Evolutionary conservation across 2,797 vertebrate species (phyloP).

Genomic region (Taenioides sp.): DNA sequence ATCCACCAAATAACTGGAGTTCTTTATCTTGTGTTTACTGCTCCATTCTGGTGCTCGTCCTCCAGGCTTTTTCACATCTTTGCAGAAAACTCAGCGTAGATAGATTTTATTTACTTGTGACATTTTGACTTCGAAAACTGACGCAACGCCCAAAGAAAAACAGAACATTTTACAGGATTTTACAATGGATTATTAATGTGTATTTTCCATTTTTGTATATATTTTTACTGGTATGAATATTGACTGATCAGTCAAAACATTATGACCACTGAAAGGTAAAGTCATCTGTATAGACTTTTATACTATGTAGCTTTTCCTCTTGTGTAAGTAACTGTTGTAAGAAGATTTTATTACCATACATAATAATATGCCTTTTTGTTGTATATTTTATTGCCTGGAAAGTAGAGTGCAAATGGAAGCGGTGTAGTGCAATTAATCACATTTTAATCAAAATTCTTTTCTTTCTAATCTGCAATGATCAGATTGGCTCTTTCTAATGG

Average conservation of each 20-base stretch:
- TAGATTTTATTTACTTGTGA: slow-evolving; percentile 7
- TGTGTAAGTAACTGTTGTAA: not conserved
- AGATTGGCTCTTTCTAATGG: not conserved
- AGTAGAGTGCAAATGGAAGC: not conserved
- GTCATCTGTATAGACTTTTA: too few species aligned
- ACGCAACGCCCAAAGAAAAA: not conserved
- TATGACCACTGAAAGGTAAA: not conserved
- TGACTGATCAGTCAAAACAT: not conserved
- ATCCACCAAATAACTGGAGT: not conserved
- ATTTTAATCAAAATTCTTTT: not conserved
- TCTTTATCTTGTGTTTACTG: slow-evolving; percentile 8
- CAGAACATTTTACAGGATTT: not conserved
- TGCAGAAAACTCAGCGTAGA: slow-evolving; percentile 1
- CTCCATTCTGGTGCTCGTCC: not conserved
- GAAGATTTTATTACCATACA: not conserved
- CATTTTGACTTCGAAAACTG: slow-evolving; percentile 15
- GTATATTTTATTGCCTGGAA: not conserved
- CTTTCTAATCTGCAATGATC: not conserved
- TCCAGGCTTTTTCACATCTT: slow-evolving; percentile 10
- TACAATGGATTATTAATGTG: not conserved
- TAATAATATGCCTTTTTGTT: not conserved
- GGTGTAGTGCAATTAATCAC: not conserved
- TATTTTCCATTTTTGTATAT: not conserved
- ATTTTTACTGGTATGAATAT: not conserved
- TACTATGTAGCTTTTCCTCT: too few species aligned